Evolutionary conservation across 1,140 invertebrate genomes (phyloP).

Genomic region (Augochlora pura): DNA sequence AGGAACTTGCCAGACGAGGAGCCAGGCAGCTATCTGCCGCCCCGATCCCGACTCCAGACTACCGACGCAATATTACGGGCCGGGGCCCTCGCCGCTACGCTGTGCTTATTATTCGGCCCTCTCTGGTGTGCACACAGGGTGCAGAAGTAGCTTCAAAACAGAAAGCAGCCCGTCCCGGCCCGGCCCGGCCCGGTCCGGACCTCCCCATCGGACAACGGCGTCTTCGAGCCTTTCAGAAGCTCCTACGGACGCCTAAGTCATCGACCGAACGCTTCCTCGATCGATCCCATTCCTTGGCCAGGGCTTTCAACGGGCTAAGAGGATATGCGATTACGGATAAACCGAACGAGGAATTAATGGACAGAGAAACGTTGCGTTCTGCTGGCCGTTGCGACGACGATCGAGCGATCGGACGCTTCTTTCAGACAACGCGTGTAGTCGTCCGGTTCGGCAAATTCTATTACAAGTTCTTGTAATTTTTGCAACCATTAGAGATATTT

Average conservation of each 20-base stretch:
- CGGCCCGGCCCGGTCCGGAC: not conserved
- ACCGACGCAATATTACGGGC: constrained; percentile 53
- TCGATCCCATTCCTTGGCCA: constrained; percentile 6
- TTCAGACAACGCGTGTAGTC: no score
- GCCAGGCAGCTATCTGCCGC: constrained; percentile 43
- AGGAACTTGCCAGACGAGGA: constrained; percentile 59
- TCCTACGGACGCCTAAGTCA: not conserved
- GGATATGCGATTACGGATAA: not conserved
- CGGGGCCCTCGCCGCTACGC: constrained; percentile 31
- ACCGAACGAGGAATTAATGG: not conserved
- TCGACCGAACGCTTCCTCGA: not conserved
- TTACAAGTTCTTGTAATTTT: no score
- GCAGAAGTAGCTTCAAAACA: constrained; percentile 23
- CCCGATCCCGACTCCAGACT: constrained; percentile 45
- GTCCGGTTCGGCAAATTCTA: no score
- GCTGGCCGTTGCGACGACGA: not conserved
- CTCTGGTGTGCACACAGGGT: constrained; percentile 11
- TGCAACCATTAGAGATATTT: no score
- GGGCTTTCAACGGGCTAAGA: not conserved
- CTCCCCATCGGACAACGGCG: no score
- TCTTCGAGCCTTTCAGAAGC: not conserved
- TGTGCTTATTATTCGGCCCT: constrained; percentile 59
- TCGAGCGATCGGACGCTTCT: not conserved
- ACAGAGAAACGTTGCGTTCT: not conserved
- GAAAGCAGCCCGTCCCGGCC: not conserved